A percentile compares a stretch with the other conserved stretches of the same genome.
Evolutionary conservation across 2,113 vertebrate genomes (phyloP).

Genomic region (Rhizomys pruinosus): DNA sequence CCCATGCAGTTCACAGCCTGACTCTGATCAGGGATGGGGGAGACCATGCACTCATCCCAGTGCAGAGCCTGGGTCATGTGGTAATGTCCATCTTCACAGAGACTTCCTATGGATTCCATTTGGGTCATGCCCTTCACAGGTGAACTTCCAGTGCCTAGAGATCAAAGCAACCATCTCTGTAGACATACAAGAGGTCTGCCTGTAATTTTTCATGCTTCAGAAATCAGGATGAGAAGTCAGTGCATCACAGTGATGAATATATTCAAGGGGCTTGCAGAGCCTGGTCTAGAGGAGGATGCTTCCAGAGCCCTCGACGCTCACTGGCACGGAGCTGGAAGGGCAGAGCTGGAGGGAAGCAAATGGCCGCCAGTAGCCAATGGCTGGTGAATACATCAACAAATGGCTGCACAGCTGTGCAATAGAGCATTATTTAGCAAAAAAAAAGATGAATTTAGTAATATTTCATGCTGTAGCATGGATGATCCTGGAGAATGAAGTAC

Average conservation of each 20-base stretch:
- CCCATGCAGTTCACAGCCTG: no score
- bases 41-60: not conserved
- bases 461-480: not conserved
- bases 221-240: not conserved
- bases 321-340: not conserved
- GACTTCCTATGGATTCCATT: not conserved
- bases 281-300: no score
- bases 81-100: not conserved
- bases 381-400: not conserved
- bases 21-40: not conserved
- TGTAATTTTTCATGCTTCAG: not conserved
- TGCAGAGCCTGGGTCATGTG: not conserved
- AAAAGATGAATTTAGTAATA: not conserved
- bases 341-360: not conserved
- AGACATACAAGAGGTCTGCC: no score
- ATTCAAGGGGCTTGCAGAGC: not conserved
- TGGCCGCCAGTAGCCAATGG: not conserved
- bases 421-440: not conserved
- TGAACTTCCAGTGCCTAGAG: not conserved
- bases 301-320: not conserved
- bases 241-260: rapidly evolving
- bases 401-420: not conserved
- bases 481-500: not conserved
- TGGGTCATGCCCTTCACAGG: not conserved
- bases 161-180: not conserved